These are phyloP conservation scores for Misgurnus mizolepis DNA, from an alignment of 2,113 vertebrate genomes.

Conservation along the genomic window DNA sequence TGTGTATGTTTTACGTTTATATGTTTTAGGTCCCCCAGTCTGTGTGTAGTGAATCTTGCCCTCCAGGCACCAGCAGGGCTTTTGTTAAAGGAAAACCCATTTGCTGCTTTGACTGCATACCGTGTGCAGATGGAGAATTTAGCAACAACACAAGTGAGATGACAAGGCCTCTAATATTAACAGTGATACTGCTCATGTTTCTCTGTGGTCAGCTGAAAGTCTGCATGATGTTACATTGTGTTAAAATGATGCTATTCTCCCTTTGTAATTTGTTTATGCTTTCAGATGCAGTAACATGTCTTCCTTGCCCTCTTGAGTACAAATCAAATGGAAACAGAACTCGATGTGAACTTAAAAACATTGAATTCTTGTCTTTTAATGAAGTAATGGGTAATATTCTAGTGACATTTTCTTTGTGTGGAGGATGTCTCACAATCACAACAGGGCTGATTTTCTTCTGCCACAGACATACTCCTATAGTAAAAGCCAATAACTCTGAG, in stretches of 20 bases:
- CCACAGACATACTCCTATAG: conserved; percentile 73
- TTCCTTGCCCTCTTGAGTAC: conserved; percentile 73
- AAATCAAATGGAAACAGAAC: conserved; percentile 72
- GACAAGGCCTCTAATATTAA: conserved; percentile 60
- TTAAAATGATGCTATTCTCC: conserved; percentile 62
- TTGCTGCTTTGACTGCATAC: conserved; percentile 79
- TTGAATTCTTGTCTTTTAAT: conserved; percentile 73
- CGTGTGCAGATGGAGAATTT: conserved; percentile 75
- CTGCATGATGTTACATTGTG: conserved; percentile 55
- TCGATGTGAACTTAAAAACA: conserved; percentile 71
- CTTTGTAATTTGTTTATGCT: conserved; percentile 69
- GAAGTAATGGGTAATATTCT: conserved; percentile 74
- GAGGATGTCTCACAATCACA: conserved; percentile 69
- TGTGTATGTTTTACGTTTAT: conserved; percentile 14
- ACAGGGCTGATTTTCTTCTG: conserved; percentile 73
- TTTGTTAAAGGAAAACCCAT: conserved; percentile 73
- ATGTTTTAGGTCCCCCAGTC: conserved; percentile 69
- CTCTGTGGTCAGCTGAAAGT: conserved; percentile 61
- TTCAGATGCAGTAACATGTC: conserved; percentile 79
- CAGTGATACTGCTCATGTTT: conserved; percentile 61
- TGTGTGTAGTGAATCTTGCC: conserved; percentile 76
- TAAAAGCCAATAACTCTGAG: conserved; percentile 77
- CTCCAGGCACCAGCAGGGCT: conserved; percentile 69
- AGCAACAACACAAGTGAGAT: conserved; percentile 79
- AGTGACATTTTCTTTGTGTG: conserved; percentile 71